Percentiles rank a stretch among this genome's conserved stretches.
These are phyloP conservation scores for Fistularia commersonii DNA, from an alignment of 2,797 vertebrate species.

Conservation along the genomic window DNA sequence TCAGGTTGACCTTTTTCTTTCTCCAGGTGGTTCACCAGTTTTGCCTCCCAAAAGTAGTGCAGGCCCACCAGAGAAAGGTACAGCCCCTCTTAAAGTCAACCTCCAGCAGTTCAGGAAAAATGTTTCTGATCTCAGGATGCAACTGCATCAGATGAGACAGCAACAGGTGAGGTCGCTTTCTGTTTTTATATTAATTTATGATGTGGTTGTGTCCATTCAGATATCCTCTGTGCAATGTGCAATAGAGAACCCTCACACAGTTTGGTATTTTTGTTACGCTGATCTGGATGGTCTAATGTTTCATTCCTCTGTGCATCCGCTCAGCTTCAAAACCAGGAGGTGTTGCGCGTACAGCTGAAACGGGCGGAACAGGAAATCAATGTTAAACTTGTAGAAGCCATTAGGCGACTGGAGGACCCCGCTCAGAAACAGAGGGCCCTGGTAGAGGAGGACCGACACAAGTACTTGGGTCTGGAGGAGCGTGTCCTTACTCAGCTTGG, in stretches of 20 bases:
- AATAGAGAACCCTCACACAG: background rate
- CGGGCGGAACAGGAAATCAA: slow-evolving; percentile 90
- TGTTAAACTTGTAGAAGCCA: slow-evolving; percentile 82
- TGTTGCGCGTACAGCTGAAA: slow-evolving; percentile 87
- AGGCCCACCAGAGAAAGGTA: slow-evolving; percentile 39
- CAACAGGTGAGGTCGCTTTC: slow-evolving; percentile 80
- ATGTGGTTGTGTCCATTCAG: background rate
- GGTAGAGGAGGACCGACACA: slow-evolving; percentile 93
- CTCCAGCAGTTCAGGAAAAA: slow-evolving; percentile 86
- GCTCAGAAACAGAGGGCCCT: slow-evolving; percentile 87
- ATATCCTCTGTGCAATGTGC: background rate
- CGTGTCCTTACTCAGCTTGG: slow-evolving; percentile 84
- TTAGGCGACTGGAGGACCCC: slow-evolving; percentile 87
- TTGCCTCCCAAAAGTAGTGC: slow-evolving; percentile 69
- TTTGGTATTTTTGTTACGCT: background rate
- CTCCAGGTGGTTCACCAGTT: slow-evolving; percentile 70
- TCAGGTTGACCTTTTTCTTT: background rate
- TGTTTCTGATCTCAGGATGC: slow-evolving; percentile 86
- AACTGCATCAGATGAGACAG: slow-evolving; percentile 92
- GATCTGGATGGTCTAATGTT: slow-evolving; percentile 10
- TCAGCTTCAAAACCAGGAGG: slow-evolving; percentile 97
- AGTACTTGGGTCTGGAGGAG: slow-evolving; percentile 89
- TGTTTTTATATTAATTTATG: slow-evolving; percentile 11
- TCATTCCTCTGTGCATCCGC: slow-evolving; percentile 7
- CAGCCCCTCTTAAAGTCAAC: slow-evolving; percentile 78